phyloP scores from a whole-genome alignment of 2,888 invertebrate genomes.

The Luperina testacea region DNA sequence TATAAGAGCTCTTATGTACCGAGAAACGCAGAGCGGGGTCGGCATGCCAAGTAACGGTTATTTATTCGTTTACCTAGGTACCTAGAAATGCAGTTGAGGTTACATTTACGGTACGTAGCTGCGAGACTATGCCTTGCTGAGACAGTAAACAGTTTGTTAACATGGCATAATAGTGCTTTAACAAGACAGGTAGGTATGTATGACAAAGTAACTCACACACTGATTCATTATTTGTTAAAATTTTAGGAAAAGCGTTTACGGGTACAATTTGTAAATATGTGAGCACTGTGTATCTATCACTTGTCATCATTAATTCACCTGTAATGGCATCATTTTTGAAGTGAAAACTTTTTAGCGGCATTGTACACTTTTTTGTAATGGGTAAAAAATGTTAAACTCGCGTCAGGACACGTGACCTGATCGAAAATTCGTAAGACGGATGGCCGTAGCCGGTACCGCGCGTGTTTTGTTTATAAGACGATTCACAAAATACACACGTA shows the following conservation, averaged over 20 bases:
- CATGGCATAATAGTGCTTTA: background rate
- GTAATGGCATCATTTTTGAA: no score
- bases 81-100: constrained; percentile 43
- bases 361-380: no score
- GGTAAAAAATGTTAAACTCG: no score
- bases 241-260: no score
- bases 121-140: constrained; percentile 6
- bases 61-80: constrained; percentile 41
- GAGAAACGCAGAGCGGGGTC: constrained; percentile 24
- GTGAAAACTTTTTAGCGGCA: no score
- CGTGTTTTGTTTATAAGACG: no score
- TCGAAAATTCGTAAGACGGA: no score
- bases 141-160: background rate
- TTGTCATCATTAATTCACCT: background rate
- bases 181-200: background rate
- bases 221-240: background rate
- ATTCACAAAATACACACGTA: no score
- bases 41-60: constrained; percentile 42
- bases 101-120: constrained; percentile 29
- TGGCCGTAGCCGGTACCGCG: no score
- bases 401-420: no score
- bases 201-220: no score
- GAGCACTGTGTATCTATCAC: background rate
- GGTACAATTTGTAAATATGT: background rate
- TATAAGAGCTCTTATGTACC: constrained; percentile 55